Evolutionary conservation across 2,888 invertebrate species (phyloP).

Genomic region (Polydrusus cervinus): DNA sequence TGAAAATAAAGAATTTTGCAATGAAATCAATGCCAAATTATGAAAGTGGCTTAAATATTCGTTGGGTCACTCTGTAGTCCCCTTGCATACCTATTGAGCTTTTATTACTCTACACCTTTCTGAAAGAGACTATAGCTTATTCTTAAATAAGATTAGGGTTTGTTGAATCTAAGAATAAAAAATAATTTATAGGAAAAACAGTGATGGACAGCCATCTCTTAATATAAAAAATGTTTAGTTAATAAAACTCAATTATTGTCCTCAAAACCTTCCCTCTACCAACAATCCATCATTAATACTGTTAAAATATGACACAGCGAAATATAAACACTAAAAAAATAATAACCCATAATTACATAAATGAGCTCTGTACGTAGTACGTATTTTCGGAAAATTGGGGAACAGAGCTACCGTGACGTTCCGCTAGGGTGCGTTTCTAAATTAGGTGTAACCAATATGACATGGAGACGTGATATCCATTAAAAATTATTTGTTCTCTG

Average conservation of each 20-base stretch:
- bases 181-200: no score
- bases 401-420: conserved; percentile 52
- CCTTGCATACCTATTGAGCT: no score
- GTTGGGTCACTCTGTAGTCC: no score
- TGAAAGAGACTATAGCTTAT: no score
- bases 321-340: conserved; percentile 39
- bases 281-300: neutral
- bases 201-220: neutral
- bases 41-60: no score
- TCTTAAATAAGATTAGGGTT: no score
- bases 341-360: conserved; percentile 53
- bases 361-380: conserved; percentile 41
- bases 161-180: no score
- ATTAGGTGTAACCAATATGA: conserved; percentile 56
- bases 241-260: neutral
- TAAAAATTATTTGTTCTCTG: conserved; percentile 45
- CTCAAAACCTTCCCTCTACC: neutral
- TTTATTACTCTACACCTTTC: no score
- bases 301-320: conserved; percentile 42
- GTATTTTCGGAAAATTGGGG: conserved; percentile 42
- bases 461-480: conserved; percentile 51
- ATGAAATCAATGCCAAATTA: no score
- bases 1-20: no score
- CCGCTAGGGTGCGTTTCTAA: conserved; percentile 49
- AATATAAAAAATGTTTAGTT: neutral